These are phyloP conservation scores for Drosophila vallismaia DNA, from an alignment of 2,888 invertebrate genomes.

Conservation along the genomic window DNA sequence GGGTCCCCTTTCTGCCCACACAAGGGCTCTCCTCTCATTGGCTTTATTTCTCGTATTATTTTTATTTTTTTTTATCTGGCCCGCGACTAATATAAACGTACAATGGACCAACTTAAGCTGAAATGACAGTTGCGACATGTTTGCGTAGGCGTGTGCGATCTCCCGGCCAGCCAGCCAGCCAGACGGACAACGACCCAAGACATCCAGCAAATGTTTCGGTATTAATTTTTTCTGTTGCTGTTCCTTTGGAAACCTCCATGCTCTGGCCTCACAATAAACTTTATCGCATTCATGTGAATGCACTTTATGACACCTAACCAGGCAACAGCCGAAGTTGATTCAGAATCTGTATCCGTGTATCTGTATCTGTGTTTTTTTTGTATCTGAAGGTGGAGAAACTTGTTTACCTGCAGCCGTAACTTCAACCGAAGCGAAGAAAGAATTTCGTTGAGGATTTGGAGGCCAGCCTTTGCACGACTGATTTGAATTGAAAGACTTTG, in stretches of 20 bases:
- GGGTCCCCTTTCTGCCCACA: constrained; percentile 32
- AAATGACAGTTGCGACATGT: constrained; percentile 83
- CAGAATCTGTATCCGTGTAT: background rate
- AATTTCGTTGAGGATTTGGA: background rate
- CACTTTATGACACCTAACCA: constrained; percentile 78
- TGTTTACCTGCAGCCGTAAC: constrained; percentile 37
- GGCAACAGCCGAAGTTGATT: constrained; percentile 27
- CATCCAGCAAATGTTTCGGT: constrained; percentile 69
- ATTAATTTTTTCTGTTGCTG: constrained; percentile 73
- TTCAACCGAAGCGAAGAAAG: too few species aligned
- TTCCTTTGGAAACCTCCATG: constrained; percentile 40
- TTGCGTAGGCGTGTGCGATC: constrained; percentile 82
- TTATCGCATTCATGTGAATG: constrained; percentile 79
- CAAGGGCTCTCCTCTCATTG: constrained; percentile 44
- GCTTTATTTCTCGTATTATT: constrained; percentile 40
- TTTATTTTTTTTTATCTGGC: constrained; percentile 49
- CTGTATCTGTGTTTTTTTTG: background rate
- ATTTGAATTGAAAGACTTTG: constrained; percentile 46
- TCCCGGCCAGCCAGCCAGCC: constrained; percentile 62
- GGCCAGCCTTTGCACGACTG: constrained; percentile 46
- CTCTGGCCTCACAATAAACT: constrained; percentile 77
- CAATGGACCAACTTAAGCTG: constrained; percentile 82
- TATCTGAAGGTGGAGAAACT: constrained; percentile 32
- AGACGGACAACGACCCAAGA: constrained; percentile 38
- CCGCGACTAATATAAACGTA: constrained; percentile 83